phyloP scores from a whole-genome alignment of 2,888 invertebrate species.

The Drosophila borborema region DNA sequence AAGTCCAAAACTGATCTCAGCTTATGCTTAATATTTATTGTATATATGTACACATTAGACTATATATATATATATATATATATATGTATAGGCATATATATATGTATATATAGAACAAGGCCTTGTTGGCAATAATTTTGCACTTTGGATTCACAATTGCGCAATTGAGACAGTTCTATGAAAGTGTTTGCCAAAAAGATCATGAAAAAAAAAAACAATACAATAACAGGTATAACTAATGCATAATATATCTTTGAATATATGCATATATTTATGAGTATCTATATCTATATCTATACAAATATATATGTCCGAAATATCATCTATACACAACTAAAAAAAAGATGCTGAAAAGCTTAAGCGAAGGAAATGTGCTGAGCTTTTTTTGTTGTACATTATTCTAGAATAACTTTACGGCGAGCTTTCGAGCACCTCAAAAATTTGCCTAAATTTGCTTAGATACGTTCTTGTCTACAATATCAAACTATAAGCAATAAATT shows the following conservation, averaged over 20 bases:
- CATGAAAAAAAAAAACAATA: slow-evolving; percentile 30
- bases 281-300: not conserved
- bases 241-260: not conserved
- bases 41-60: not conserved
- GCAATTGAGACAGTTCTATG: slow-evolving; percentile 30
- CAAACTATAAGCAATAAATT: not conserved
- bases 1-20: slow-evolving; percentile 10
- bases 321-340: not conserved
- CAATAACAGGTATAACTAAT: slow-evolving; percentile 28
- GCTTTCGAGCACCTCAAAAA: not conserved
- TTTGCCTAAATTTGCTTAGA: not conserved
- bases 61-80: not conserved
- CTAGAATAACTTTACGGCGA: not conserved
- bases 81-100: slow-evolving; percentile 4
- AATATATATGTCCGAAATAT: not conserved
- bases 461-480: not conserved
- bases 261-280: not conserved
- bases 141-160: slow-evolving; percentile 50
- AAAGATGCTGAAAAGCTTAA: not conserved
- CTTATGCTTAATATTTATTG: slow-evolving; percentile 28
- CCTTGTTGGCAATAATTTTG: slow-evolving; percentile 33
- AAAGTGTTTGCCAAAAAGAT: slow-evolving; percentile 44
- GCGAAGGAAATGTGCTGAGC: too few relatives aligned
- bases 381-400: not conserved
- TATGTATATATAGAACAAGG: slow-evolving; percentile 26